Conservation (phyloP, 2,113 vertebrate genomes). For the Myxocyprinus asiaticus region DNA sequence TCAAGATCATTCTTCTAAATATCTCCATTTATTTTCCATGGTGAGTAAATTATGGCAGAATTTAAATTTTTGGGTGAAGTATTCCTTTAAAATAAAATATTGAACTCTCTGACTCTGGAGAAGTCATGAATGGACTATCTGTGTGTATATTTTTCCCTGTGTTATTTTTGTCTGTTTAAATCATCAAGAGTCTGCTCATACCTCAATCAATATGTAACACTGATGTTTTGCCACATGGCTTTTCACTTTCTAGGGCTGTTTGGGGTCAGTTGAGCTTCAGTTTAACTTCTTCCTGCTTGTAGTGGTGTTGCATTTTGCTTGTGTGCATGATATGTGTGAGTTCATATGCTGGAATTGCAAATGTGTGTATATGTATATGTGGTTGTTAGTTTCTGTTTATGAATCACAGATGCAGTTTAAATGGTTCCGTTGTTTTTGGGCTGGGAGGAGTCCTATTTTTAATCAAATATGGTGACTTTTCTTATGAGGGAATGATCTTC, state of each 20-base stretch:
- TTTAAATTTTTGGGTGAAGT: background rate
- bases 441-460: constrained; percentile 73
- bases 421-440: constrained; percentile 66
- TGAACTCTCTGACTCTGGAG: background rate
- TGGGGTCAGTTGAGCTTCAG: background rate
- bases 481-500: constrained; percentile 67
- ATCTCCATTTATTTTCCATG: too few relatives aligned
- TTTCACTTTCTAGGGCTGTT: background rate
- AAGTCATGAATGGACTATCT: background rate
- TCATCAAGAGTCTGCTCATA: background rate
- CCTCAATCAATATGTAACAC: background rate
- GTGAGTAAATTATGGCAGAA: background rate
- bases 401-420: constrained; percentile 64
- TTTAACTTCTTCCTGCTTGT: constrained; percentile 51
- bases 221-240: background rate
- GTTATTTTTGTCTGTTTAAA: constrained; percentile 24
- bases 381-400: constrained; percentile 20
- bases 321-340: too few relatives aligned
- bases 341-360: constrained; percentile 7
- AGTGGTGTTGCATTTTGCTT: constrained; percentile 3
- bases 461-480: constrained; percentile 74
- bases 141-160: background rate
- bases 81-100: background rate
- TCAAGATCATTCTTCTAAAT: too few relatives aligned
- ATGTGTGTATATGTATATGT: constrained; percentile 40